Conservation (phyloP, 2,888 invertebrate species). For the Morinoia aosen region DNA sequence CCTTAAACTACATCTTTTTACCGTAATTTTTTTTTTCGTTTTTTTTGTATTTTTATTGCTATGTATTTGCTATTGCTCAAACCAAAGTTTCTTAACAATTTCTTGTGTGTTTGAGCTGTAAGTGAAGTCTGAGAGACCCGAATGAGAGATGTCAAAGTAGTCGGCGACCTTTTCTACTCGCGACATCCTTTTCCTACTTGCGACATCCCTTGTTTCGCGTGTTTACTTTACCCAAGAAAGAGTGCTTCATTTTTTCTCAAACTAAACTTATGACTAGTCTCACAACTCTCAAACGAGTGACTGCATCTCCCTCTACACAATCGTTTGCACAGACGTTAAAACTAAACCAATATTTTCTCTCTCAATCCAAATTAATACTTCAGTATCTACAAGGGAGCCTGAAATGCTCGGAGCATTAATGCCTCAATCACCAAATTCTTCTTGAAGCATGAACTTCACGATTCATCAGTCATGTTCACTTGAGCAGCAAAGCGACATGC, state of each 20-base stretch:
- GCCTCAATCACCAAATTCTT: slow-evolving; percentile 4
- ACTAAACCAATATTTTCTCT: neutral
- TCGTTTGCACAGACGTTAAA: neutral
- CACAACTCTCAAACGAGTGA: neutral
- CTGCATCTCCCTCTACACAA: neutral
- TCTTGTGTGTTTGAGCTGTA: neutral
- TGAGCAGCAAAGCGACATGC: neutral
- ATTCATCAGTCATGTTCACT: slow-evolving; percentile 10
- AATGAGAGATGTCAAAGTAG: neutral
- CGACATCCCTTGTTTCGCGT: too few relatives aligned
- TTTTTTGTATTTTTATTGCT: too few relatives aligned
- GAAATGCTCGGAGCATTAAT: neutral
- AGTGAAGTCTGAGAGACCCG: neutral
- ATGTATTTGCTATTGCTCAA: too few relatives aligned
- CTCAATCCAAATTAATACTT: neutral
- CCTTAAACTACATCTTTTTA: too few relatives aligned
- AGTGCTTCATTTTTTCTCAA: too few relatives aligned
- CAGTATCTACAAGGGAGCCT: neutral
- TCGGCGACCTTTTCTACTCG: too few relatives aligned
- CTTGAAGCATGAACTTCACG: neutral
- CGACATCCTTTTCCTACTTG: too few relatives aligned
- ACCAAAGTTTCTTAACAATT: neutral
- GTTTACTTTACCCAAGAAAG: too few relatives aligned
- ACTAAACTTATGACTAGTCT: neutral
- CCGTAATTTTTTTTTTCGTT: too few relatives aligned